Evolutionary conservation across 2,888 invertebrate species (phyloP).

Genomic region (Ethmia dodecea): DNA sequence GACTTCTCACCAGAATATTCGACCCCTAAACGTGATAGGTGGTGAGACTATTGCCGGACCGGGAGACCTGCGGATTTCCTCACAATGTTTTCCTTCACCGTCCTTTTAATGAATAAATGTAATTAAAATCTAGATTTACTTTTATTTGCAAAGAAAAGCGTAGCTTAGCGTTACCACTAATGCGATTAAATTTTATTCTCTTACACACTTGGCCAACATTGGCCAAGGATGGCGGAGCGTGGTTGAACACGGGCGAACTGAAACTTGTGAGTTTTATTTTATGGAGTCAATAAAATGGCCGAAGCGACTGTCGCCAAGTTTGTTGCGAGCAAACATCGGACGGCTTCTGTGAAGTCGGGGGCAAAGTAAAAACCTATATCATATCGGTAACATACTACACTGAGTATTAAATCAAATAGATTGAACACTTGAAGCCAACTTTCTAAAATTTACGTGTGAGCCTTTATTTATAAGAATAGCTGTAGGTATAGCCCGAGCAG

Average conservation of each 20-base stretch:
- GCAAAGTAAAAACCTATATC: neutral
- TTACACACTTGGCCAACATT: too few relatives aligned
- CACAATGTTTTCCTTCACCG: too few relatives aligned
- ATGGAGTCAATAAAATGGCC: slow-evolving; percentile 20
- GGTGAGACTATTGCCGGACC: too few relatives aligned
- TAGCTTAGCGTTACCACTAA: too few relatives aligned
- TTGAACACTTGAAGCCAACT: neutral
- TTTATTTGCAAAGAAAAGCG: too few relatives aligned
- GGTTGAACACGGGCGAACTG: slow-evolving; percentile 15
- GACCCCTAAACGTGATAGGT: too few relatives aligned
- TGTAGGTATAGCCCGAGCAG: neutral
- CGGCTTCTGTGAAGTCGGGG: slow-evolving; percentile 7
- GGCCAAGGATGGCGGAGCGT: neutral
- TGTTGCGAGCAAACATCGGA: slow-evolving; percentile 10
- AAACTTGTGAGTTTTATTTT: slow-evolving; percentile 18
- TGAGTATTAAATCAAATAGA: neutral
- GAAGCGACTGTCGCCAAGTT: slow-evolving; percentile 16
- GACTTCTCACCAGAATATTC: too few relatives aligned
- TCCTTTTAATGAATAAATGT: too few relatives aligned
- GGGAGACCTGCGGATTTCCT: too few relatives aligned
- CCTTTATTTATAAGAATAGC: neutral
- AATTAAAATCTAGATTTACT: too few relatives aligned
- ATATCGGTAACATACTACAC: neutral
- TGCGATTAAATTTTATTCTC: too few relatives aligned
- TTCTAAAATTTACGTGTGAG: neutral